Evolutionary conservation across 2,113 vertebrate species (phyloP).

Genomic region (Suncus etruscus): DNA sequence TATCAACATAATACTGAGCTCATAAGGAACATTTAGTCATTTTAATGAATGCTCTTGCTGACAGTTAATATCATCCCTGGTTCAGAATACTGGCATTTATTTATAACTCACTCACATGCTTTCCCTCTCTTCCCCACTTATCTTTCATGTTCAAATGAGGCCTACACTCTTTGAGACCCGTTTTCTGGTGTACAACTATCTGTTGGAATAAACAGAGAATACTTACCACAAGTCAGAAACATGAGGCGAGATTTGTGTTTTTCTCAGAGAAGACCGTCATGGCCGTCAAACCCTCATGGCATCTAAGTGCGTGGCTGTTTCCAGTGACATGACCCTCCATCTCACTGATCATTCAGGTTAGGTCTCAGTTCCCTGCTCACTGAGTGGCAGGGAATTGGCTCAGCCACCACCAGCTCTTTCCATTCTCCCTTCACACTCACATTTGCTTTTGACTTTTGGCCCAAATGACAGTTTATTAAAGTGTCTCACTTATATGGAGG

Average conservation of each 20-base stretch:
- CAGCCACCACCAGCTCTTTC: background rate
- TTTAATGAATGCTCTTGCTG: background rate
- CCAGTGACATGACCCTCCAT: background rate
- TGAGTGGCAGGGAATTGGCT: background rate
- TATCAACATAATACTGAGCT: background rate
- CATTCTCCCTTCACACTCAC: background rate
- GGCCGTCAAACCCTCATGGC: background rate
- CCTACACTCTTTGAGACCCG: background rate
- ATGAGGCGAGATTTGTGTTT: background rate
- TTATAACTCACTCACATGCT: background rate
- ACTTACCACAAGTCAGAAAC: slow-evolving; percentile 4
- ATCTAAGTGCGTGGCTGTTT: background rate
- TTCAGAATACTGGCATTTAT: background rate
- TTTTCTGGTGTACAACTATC: background rate
- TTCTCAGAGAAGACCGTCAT: background rate
- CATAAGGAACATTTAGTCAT: background rate
- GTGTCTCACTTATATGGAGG: background rate
- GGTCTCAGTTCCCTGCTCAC: background rate
- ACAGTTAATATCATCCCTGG: background rate
- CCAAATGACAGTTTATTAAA: background rate
- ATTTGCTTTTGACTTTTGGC: background rate
- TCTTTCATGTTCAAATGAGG: background rate
- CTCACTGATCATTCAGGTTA: background rate
- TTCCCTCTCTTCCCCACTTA: background rate
- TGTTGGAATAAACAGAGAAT: background rate